These are phyloP conservation scores for Malthinus flaveolus DNA, from an alignment of 2,888 invertebrate species.

Conservation along the genomic window DNA sequence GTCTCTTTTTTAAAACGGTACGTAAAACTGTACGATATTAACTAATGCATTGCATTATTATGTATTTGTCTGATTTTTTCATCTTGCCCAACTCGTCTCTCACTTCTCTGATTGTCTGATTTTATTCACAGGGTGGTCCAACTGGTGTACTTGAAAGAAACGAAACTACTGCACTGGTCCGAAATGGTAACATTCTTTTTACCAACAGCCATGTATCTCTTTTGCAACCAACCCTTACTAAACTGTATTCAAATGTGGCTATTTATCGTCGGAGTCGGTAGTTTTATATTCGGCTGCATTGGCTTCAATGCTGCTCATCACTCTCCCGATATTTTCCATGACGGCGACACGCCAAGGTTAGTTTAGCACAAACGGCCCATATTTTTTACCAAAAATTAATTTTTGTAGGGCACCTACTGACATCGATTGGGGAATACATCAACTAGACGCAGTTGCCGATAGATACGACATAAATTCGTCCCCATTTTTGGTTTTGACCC, in stretches of 20 bases:
- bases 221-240: conserved; percentile 43
- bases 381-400: background rate
- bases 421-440: conserved; percentile 76
- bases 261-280: conserved; percentile 58
- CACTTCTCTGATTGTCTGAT: no score
- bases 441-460: conserved; percentile 75
- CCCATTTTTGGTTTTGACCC: conserved; percentile 68
- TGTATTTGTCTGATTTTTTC: background rate
- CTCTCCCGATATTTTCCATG: conserved; percentile 76
- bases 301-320: conserved; percentile 77
- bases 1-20: conserved; percentile 26
- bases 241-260: conserved; percentile 59
- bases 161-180: conserved; percentile 16
- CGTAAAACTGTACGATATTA: background rate
- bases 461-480: conserved; percentile 68
- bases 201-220: conserved; percentile 33
- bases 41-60: background rate
- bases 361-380: background rate
- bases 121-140: conserved; percentile 7
- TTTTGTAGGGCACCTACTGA: conserved; percentile 37
- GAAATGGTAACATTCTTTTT: conserved; percentile 30
- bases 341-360: conserved; percentile 69
- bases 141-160: conserved; percentile 7
- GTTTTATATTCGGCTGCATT: conserved; percentile 64
- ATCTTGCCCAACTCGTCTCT: no score